Base-by-base conservation (phyloP, 1,140 invertebrate genomes). In the Heliconius hewitsoni region DNA sequence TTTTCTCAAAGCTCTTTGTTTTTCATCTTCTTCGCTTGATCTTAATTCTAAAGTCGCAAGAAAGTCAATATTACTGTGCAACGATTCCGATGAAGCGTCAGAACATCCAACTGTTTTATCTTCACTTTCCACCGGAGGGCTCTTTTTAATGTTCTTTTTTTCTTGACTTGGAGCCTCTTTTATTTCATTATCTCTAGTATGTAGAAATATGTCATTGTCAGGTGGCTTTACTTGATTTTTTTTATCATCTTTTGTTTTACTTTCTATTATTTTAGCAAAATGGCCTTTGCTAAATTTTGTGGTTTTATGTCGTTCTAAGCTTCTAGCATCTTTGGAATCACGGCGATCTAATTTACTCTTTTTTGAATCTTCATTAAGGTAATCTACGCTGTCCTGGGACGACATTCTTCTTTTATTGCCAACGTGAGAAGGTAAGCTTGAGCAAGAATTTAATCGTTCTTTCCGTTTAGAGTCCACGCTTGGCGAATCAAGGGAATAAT, bases 371-470 rank as follows among this genome's bases (percentile, higher is more conserved):
- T 98, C 97, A 52, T 96, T 95, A 2, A 94, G 78, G 55, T 95
- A 95, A 70, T 96, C 96, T 55, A 96, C 87, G 86, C 95, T 96
- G 80, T 98, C 97, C 86, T 98, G 97, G 2, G 97, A 97, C 72
- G 97, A 97, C 78, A 97, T 96, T 74, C 97, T 95, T 66, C 97
- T 95, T 90, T 98, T 98, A 46, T 96, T 95, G 0, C 96, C 95
- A 50, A 96, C 95, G 57, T 96, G 95, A 2, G 96, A 96, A 0
- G 97, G 96, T 71, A 96, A 95, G 89, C 96, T 96, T 74, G 95
- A 96, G 87, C 95, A 95, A 9, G 94, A 95, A 89, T 93, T 95
- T 70, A 95, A 83, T 42, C 95, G 93, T 83, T 96, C 95, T 90
- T 96, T 95, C 57, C 95, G 82, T 89, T 95, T 95, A 60, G 86